Evolutionary conservation across 1,140 invertebrate species (phyloP).

Genomic region (Drosophila arizonae): DNA sequence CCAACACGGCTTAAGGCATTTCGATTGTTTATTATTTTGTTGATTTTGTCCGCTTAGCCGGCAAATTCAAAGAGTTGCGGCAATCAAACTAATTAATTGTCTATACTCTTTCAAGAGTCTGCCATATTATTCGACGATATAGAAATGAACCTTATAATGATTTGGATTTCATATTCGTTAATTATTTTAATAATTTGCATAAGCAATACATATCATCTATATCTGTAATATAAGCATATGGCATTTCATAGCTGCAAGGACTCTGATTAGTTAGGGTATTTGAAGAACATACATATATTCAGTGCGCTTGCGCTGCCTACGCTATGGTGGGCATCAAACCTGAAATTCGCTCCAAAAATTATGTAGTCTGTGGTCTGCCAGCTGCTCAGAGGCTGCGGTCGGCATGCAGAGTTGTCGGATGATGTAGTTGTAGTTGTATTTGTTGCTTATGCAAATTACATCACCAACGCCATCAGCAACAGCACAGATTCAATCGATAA

Average conservation of each 20-base stretch:
- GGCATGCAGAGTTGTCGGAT: conserved; percentile 29
- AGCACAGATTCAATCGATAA: conserved; percentile 40
- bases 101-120: conserved; percentile 1
- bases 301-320: conserved; percentile 46
- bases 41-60: conserved; percentile 14
- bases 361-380: conserved; percentile 53
- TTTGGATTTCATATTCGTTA: not conserved
- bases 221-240: not conserved
- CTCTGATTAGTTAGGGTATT: conserved; percentile 19
- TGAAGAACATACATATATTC: conserved; percentile 14
- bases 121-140: not conserved
- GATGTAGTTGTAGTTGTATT: conserved; percentile 32
- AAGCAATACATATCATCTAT: too few relatives aligned
- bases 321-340: conserved; percentile 60
- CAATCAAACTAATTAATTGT: conserved; percentile 3
- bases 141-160: not conserved
- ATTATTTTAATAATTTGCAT: not conserved
- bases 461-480: conserved; percentile 46
- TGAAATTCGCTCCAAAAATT: conserved; percentile 69
- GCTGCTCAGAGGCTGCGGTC: conserved; percentile 32
- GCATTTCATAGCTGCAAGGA: not conserved
- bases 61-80: not conserved
- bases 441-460: conserved; percentile 76
- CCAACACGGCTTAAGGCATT: conserved; percentile 62
- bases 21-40: conserved; percentile 28